Percentiles rank a stretch among this genome's conserved stretches.
Evolutionary conservation across 2,113 vertebrate species (phyloP).

Genomic region (Regulus satrapa): DNA sequence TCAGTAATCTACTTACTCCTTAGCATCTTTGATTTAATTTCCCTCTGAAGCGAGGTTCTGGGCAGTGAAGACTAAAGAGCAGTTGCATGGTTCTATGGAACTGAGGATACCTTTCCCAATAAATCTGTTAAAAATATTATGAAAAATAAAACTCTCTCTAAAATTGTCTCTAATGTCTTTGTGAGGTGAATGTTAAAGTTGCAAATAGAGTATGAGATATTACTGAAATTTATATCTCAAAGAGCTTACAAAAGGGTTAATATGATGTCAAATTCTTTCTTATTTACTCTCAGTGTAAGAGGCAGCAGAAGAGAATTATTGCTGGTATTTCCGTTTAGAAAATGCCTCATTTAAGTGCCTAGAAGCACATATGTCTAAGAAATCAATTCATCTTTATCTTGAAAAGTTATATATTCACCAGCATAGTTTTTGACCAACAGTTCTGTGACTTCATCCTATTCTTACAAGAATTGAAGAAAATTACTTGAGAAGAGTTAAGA

Average conservation of each 20-base stretch:
- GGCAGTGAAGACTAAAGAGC: background rate
- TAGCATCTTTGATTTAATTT: conserved; percentile 33
- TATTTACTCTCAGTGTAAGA: background rate
- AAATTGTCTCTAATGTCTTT: background rate
- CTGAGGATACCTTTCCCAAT: background rate
- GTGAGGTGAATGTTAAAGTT: background rate
- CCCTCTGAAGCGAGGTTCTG: background rate
- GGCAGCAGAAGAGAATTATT: background rate
- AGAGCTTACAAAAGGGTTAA: background rate
- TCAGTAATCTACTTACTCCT: conserved; percentile 28
- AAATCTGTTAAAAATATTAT: background rate
- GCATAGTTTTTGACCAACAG: background rate
- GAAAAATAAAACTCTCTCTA: background rate
- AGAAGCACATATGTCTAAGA: background rate
- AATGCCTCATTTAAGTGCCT: background rate
- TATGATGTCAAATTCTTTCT: background rate
- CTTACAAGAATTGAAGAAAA: background rate
- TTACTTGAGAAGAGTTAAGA: background rate
- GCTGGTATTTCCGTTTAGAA: background rate
- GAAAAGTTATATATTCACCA: background rate
- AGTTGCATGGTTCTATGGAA: background rate
- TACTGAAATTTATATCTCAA: background rate
- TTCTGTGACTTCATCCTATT: background rate
- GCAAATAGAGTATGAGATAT: background rate
- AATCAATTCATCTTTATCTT: background rate